Conservation (phyloP, 2,888 invertebrate species). For the Minunthozetes semirufus region DNA sequence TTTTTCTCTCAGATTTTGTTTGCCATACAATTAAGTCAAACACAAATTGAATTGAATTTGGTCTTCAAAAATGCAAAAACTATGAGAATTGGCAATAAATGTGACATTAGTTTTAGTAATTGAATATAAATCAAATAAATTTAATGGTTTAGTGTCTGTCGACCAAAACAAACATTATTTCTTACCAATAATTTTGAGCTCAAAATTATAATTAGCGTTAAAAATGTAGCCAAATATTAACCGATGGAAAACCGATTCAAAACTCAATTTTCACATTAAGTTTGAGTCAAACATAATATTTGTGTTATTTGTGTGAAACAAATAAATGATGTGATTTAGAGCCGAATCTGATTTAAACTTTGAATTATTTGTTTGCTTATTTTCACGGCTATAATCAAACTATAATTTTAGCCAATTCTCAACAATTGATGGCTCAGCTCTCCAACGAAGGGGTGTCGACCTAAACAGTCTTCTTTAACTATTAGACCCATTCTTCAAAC, state of each 20-base stretch:
- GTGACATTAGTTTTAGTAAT: constrained; percentile 17
- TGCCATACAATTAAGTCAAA: constrained; percentile 5
- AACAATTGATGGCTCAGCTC: background rate
- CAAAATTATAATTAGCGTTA: background rate
- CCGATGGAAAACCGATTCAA: background rate
- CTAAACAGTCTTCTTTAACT: no score
- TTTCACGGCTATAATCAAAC: background rate
- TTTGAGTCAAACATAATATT: background rate
- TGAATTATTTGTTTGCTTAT: background rate
- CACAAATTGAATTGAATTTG: constrained; percentile 25
- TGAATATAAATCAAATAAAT: constrained; percentile 29
- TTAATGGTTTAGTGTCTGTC: constrained; percentile 11
- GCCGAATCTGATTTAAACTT: background rate
- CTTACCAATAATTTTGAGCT: background rate
- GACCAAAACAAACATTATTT: background rate
- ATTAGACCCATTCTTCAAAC: no score
- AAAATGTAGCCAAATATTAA: background rate
- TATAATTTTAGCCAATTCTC: background rate
- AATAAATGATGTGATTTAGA: background rate
- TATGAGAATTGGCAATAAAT: constrained; percentile 20
- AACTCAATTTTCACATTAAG: background rate
- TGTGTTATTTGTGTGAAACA: background rate
- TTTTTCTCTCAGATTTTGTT: background rate
- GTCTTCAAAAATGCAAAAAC: background rate
- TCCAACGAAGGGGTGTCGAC: background rate